Percentiles rank a stretch among this genome's conserved stretches.
Evolutionary conservation across 1,140 invertebrate genomes (phyloP).

Genomic region (Eriocheir sinensis): DNA sequence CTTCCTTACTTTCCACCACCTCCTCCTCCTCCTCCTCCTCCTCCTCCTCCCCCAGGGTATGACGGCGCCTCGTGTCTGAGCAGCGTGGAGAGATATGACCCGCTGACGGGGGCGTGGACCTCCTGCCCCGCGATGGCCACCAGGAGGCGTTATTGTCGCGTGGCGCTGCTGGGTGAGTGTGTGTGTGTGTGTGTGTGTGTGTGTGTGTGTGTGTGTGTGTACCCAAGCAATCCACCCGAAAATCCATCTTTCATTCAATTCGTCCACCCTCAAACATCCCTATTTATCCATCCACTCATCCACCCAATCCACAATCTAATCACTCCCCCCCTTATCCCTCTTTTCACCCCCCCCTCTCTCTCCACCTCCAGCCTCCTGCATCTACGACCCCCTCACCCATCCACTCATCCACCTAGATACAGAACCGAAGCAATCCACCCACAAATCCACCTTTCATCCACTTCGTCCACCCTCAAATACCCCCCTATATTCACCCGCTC

Average conservation of each 20-base stretch:
- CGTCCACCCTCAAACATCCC: too few relatives aligned
- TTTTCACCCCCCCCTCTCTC: neutral
- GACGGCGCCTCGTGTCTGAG: slow-evolving; percentile 81
- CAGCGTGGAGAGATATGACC: slow-evolving; percentile 86
- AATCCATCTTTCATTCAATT: too few relatives aligned
- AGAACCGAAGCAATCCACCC: slow-evolving; percentile 30
- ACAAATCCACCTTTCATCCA: slow-evolving; percentile 83
- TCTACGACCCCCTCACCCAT: neutral
- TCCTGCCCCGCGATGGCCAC: slow-evolving; percentile 87
- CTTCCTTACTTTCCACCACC: neutral
- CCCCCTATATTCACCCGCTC: neutral
- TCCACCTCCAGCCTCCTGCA: neutral
- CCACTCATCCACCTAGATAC: neutral
- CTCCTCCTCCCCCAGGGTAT: slow-evolving; percentile 79
- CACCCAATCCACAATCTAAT: too few relatives aligned
- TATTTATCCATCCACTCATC: too few relatives aligned
- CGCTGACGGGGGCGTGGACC: slow-evolving; percentile 86
- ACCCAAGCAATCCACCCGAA: too few relatives aligned
- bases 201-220: neutral
- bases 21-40: neutral
- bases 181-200: slow-evolving; percentile 17
- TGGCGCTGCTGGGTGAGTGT: slow-evolving; percentile 84
- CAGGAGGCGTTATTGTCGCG: slow-evolving; percentile 85
- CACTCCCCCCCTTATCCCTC: neutral
- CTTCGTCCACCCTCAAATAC: neutral